A percentile compares a stretch with the other conserved stretches of the same genome.
Conservation (phyloP, 2,797 vertebrate genomes). For the Cyprinodon diabolis region DNA sequence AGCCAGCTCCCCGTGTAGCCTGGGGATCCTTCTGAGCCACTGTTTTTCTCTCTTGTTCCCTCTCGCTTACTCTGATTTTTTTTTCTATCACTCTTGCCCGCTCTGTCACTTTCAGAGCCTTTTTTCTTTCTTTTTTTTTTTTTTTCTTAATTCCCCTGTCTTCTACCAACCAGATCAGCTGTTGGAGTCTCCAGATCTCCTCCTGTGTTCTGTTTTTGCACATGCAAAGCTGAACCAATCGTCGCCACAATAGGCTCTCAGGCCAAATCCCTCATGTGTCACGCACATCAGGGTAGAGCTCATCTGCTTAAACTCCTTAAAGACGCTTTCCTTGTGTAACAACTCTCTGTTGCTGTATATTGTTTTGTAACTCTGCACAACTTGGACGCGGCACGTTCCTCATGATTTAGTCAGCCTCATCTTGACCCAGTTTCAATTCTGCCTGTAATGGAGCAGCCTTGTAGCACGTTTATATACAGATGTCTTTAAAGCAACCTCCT, state of each 20-base stretch:
- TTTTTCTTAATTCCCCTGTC: conserved; percentile 9
- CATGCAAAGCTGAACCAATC: conserved; percentile 22
- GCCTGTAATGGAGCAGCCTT: conserved; percentile 35
- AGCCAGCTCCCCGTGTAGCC: conserved; percentile 78
- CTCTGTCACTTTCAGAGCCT: conserved; percentile 17
- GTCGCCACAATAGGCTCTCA: conserved; percentile 10
- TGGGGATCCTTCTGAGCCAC: conserved; percentile 77
- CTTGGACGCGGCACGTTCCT: conserved; percentile 52
- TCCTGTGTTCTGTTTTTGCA: not conserved
- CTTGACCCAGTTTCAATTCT: conserved; percentile 59
- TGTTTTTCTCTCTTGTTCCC: conserved; percentile 35
- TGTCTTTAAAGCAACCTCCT: conserved; percentile 14
- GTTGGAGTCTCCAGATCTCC: conserved; percentile 4
- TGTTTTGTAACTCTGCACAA: conserved; percentile 24
- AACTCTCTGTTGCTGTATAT: conserved; percentile 10
- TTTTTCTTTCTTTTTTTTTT: not conserved
- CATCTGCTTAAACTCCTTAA: conserved; percentile 25
- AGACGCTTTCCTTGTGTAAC: not conserved
- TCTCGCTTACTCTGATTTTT: conserved; percentile 22
- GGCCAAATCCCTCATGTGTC: conserved; percentile 27
- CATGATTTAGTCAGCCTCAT: conserved; percentile 50
- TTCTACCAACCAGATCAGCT: conserved; percentile 6
- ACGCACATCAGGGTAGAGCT: conserved; percentile 10
- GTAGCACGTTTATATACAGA: conserved; percentile 43
- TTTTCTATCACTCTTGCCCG: conserved; percentile 1